phyloP scores from a whole-genome alignment of 1,140 invertebrate genomes.

The silkworm (Bombyx mori) region ASM3026992v2 NC_085117.1:18810501-18811000 shows the following conservation, averaged over 20 bases:
- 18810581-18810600: constrained; percentile 5
- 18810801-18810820: background rate
- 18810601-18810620: constrained; percentile 5
- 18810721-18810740: constrained; percentile 28
- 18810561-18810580: constrained; percentile 27
- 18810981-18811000: too few species aligned
- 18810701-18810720: constrained; percentile 15
- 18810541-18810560: constrained; percentile 28
- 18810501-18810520: constrained; percentile 14
- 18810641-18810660: background rate
- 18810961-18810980: too few species aligned
- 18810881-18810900: too few species aligned
- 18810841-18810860: background rate
- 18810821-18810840: background rate
- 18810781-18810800: constrained; percentile 1
- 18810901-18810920: too few species aligned
- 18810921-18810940: too few species aligned
- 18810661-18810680: constrained; percentile 12
- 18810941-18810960: too few species aligned
- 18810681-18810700: constrained; percentile 1
- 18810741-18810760: constrained; percentile 11
- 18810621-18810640: background rate
- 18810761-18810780: constrained; percentile 3
- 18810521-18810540: constrained; percentile 4
- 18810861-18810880: background rate